These are phyloP conservation scores for Tryphoninae sp. DNA, from an alignment of 2,888 invertebrate species.

Conservation along the genomic window DNA sequence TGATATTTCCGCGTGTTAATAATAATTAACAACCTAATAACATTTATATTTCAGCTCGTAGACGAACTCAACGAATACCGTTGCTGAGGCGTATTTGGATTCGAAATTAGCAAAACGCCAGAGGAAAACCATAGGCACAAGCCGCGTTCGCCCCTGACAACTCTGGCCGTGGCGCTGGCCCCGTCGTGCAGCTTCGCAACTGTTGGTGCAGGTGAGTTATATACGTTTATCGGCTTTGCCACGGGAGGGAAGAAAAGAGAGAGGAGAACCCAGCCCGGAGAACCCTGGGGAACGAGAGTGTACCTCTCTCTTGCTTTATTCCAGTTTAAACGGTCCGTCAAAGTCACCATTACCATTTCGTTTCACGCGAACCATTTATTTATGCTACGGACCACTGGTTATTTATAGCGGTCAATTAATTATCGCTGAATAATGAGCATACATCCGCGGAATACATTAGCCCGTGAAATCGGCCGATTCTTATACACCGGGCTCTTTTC, in stretches of 20 bases:
- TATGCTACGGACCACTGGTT: conserved; percentile 76
- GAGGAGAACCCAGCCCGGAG: conserved; percentile 46
- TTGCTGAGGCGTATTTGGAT: background rate
- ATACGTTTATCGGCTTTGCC: conserved; percentile 70
- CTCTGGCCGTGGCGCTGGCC: conserved; percentile 18
- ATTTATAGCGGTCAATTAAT: conserved; percentile 81
- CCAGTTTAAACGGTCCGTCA: conserved; percentile 80
- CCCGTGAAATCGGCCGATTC: conserved; percentile 76
- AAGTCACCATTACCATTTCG: conserved; percentile 80
- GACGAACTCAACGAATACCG: background rate
- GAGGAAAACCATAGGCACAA: conserved; percentile 3
- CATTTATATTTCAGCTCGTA: background rate
- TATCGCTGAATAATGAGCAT: conserved; percentile 80
- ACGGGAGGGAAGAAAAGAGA: conserved; percentile 61
- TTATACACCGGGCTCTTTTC: conserved; percentile 66
- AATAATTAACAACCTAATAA: background rate
- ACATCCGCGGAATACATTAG: conserved; percentile 78
- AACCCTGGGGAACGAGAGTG: conserved; percentile 70
- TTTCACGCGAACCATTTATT: conserved; percentile 80
- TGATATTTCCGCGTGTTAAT: too few species aligned
- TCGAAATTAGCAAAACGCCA: background rate
- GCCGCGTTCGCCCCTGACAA: conserved; percentile 66
- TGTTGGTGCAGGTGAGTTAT: conserved; percentile 75
- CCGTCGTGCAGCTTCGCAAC: conserved; percentile 30
- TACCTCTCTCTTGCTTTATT: conserved; percentile 74